A percentile compares a stretch with the other conserved stretches of the same genome.
Conservation (phyloP, 2,888 invertebrate species). For the Seira ritae region DNA sequence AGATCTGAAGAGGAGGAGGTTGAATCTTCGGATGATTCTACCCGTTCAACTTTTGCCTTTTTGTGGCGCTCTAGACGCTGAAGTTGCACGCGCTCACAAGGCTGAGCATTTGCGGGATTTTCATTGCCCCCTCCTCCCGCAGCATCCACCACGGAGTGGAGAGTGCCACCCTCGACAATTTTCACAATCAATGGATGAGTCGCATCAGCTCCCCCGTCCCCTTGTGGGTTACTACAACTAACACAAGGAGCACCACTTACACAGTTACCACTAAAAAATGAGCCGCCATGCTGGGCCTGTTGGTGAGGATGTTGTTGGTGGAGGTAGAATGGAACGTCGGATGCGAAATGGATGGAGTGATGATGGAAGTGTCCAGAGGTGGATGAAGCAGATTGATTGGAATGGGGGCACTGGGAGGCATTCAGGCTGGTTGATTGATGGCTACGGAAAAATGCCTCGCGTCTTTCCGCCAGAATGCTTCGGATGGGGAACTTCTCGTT, state of each 20-base stretch:
- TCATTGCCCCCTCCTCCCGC: conserved; percentile 19
- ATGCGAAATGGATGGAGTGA: conserved; percentile 26
- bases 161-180: conserved; percentile 64
- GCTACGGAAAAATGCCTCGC: conserved; percentile 69
- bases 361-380: conserved; percentile 21
- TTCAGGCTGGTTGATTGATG: conserved; percentile 35
- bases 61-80: conserved; percentile 67
- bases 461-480: conserved; percentile 66
- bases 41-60: conserved; percentile 69
- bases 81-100: conserved; percentile 66
- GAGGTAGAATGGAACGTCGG: conserved; percentile 17
- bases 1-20: conserved; percentile 70
- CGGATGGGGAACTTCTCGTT: conserved; percentile 47
- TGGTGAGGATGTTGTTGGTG: conserved; percentile 26
- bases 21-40: conserved; percentile 71
- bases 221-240: conserved; percentile 2
- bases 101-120: neutral
- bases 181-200: conserved; percentile 65
- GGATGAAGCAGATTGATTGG: conserved; percentile 28
- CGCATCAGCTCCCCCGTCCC: neutral
- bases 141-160: conserved; percentile 46
- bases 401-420: conserved; percentile 14
- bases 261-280: conserved; percentile 12
- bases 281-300: neutral
- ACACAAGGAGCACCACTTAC: conserved; percentile 18